Evolutionary conservation across 2,888 invertebrate species (phyloP).

Genomic region (Stenurella melanura): DNA sequence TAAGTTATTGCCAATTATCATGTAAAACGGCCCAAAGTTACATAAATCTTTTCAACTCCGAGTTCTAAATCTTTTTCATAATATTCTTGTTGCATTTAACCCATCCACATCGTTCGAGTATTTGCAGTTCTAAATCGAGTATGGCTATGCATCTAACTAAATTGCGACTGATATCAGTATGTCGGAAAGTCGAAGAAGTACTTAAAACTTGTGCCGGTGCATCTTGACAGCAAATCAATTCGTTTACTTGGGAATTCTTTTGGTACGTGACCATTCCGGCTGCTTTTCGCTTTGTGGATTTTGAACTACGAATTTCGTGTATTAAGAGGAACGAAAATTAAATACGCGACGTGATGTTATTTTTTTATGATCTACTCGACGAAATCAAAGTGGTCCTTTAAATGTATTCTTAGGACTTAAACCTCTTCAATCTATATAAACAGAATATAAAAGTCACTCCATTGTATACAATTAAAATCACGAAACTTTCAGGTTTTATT

Average conservation of each 20-base stretch:
- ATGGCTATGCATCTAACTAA: not conserved
- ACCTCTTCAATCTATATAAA: no score
- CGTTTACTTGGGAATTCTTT: not conserved
- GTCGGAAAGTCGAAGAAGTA: not conserved
- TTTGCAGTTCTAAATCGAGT: not conserved
- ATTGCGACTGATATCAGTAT: not conserved
- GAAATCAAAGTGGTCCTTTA: no score
- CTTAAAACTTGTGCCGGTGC: not conserved
- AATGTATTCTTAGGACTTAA: no score
- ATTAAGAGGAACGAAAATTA: not conserved
- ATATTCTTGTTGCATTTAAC: no score
- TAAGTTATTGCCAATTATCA: no score
- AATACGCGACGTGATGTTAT: not conserved
- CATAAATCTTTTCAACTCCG: no score
- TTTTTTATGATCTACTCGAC: not conserved
- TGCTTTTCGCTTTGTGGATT: not conserved
- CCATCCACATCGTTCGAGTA: not conserved
- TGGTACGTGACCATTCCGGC: not conserved
- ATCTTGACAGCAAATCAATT: slow-evolving; percentile 5
- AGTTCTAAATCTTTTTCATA: no score
- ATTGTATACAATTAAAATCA: no score
- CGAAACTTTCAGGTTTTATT: no score
- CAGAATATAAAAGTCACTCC: no score
- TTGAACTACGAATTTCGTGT: not conserved
- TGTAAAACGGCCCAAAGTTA: no score